Percentiles rank a stretch among this genome's conserved stretches.
These are phyloP conservation scores for Rhopalosiphum padi DNA, from an alignment of 1,140 invertebrate species.

Conservation along the genomic window DNA sequence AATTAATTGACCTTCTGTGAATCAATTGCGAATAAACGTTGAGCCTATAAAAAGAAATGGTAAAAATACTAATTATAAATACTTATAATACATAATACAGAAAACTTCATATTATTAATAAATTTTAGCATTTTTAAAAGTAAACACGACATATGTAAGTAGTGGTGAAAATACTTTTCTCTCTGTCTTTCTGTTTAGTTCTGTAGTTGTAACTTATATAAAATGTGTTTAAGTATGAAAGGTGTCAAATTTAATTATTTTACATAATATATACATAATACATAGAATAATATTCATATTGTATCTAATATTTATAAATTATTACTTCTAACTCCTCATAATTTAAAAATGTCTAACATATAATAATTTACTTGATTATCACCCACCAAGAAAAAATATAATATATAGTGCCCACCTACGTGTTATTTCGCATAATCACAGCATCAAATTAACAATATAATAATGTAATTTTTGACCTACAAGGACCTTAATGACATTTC, in stretches of 20 bases:
- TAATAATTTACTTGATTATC: not conserved
- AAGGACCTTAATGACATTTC: conserved; percentile 11
- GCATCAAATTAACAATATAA: not conserved
- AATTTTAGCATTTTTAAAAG: not conserved
- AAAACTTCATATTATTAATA: not conserved
- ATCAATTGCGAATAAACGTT: not conserved
- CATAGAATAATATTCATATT: not conserved
- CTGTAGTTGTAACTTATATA: not conserved
- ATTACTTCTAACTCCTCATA: not conserved
- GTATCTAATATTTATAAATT: not conserved
- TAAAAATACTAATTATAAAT: too few species aligned
- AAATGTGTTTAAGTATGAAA: not conserved
- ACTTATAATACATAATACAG: not conserved
- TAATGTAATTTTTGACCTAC: not conserved
- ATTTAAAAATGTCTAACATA: not conserved
- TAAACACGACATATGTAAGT: not conserved
- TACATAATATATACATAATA: too few species aligned
- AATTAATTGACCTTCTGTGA: not conserved
- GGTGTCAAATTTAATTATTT: not conserved
- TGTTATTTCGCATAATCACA: not conserved
- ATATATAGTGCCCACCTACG: not conserved
- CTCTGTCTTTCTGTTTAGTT: not conserved
- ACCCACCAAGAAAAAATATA: not conserved
- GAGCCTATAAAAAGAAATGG: not conserved
- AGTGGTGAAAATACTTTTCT: not conserved